Evolutionary conservation across 2,797 vertebrate species (phyloP).

Genomic region (Brachymystax lenok): DNA sequence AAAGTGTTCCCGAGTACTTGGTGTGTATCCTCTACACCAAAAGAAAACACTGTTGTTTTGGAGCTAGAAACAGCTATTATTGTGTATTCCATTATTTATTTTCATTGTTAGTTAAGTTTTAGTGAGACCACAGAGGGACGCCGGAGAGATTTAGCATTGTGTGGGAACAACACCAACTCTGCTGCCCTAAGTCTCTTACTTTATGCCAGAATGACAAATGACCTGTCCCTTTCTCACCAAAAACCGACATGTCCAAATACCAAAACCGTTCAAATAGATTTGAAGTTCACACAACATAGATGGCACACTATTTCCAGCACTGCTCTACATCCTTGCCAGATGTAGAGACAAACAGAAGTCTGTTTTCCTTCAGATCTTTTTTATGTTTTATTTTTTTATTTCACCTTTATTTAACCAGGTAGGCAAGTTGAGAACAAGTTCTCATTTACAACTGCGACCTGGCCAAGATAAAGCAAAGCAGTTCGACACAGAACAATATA

Average conservation of each 20-base stretch:
- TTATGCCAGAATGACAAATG: neutral
- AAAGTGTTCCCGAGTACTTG: conserved; percentile 11
- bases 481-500: too few species aligned
- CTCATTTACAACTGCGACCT: too few species aligned
- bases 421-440: too few species aligned
- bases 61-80: neutral
- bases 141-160: neutral
- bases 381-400: too few species aligned
- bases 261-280: neutral
- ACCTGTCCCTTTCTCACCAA: neutral
- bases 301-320: neutral
- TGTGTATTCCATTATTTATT: neutral
- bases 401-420: too few species aligned
- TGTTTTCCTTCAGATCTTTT: neutral
- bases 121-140: neutral
- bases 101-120: conserved; percentile 6
- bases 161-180: neutral
- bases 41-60: conserved; percentile 11
- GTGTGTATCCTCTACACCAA: neutral
- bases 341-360: neutral
- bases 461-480: too few species aligned
- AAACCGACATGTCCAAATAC: neutral
- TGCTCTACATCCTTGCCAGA: neutral
- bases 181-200: neutral
- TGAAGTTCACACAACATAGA: neutral